A percentile compares a stretch with the other conserved stretches of the same genome.
These are phyloP conservation scores for Adrianichthys oophorus DNA, from an alignment of 2,797 vertebrate species.

Conservation along the genomic window DNA sequence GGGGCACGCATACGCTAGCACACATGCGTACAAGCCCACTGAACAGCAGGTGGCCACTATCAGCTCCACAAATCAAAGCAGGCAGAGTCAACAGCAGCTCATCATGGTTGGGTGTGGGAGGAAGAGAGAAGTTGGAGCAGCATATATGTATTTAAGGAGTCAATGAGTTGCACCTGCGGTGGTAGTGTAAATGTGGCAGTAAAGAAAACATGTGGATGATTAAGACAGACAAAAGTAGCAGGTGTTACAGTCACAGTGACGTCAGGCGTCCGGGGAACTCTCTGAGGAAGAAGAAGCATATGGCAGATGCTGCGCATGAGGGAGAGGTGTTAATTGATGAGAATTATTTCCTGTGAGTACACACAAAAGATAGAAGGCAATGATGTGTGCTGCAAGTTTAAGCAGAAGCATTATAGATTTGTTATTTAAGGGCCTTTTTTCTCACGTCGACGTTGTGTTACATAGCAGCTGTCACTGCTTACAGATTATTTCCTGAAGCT, in stretches of 20 bases:
- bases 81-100: conserved; percentile 34
- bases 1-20: conserved; percentile 1
- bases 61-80: conserved; percentile 45
- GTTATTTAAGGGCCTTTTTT: neutral
- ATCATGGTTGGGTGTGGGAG: conserved; percentile 4
- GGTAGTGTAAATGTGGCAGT: neutral
- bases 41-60: conserved; percentile 52
- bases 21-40: conserved; percentile 4
- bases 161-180: too few species aligned
- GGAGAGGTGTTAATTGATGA: conserved; percentile 40
- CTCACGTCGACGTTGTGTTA: too few species aligned
- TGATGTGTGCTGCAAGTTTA: conserved; percentile 2
- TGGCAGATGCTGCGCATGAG: conserved; percentile 30
- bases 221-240: conserved; percentile 22
- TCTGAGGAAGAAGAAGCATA: conserved; percentile 32
- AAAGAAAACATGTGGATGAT: neutral
- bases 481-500: too few species aligned
- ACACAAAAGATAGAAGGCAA: neutral
- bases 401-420: conserved; percentile 14
- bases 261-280: neutral
- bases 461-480: too few species aligned
- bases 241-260: conserved; percentile 11
- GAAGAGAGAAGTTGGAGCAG: neutral
- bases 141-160: too few species aligned
- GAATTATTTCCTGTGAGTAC: conserved; percentile 23